phyloP scores from a whole-genome alignment of 2,888 invertebrate species.

The Acleris laterana region DNA sequence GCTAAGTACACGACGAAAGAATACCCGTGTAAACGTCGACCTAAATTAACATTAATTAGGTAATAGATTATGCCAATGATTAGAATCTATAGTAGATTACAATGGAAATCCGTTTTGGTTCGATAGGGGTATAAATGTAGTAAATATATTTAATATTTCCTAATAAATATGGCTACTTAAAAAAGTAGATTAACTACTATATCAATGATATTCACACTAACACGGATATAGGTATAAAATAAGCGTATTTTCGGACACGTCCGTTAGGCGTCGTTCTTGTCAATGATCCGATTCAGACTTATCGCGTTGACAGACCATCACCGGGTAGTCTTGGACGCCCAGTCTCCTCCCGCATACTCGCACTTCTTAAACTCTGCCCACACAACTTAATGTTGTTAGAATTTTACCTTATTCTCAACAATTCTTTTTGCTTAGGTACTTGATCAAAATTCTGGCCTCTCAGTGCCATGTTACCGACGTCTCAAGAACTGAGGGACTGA shows the following conservation, averaged over 20 bases:
- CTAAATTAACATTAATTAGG: constrained; percentile 43
- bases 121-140: constrained; percentile 50
- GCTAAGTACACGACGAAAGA: constrained; percentile 50
- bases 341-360: constrained; percentile 18
- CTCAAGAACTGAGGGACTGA: constrained; percentile 34
- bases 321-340: constrained; percentile 37
- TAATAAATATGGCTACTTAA: constrained; percentile 69
- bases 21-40: constrained; percentile 60
- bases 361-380: constrained; percentile 5
- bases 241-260: constrained; percentile 82
- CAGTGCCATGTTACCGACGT: constrained; percentile 24
- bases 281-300: constrained; percentile 80
- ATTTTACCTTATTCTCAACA: constrained; percentile 14
- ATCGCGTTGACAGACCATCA: constrained; percentile 59
- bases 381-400: constrained; percentile 18
- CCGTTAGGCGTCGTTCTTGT: constrained; percentile 65
- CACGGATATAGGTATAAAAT: constrained; percentile 80
- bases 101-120: constrained; percentile 59
- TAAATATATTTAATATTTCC: constrained; percentile 57
- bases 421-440: constrained; percentile 18
- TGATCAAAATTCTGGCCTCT: constrained; percentile 18
- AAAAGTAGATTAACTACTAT: constrained; percentile 74
- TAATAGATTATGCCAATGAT: constrained; percentile 31
- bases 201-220: constrained; percentile 73
- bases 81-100: constrained; percentile 40